Evolutionary conservation across 2,888 invertebrate species (phyloP).

Genomic region (Hemicrepidius hirtus): DNA sequence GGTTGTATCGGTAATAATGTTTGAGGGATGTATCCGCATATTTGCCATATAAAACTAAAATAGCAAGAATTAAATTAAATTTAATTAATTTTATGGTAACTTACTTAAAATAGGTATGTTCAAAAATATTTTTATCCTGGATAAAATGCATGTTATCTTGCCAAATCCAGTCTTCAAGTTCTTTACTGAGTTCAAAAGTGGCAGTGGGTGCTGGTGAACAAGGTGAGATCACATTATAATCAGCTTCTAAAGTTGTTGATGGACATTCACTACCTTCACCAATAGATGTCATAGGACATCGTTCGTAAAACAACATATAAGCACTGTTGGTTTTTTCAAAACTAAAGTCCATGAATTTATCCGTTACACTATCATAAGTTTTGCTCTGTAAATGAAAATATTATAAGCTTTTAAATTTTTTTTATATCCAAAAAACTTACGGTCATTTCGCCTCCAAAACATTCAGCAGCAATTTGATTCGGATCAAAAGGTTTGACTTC

Average conservation of each 20-base stretch:
- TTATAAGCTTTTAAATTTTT: neutral
- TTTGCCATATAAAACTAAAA: constrained; percentile 95
- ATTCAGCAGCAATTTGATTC: constrained; percentile 94
- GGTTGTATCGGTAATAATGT: constrained; percentile 86
- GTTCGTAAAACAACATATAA: constrained; percentile 97
- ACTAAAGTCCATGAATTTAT: constrained; percentile 97
- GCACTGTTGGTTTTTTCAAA: constrained; percentile 98
- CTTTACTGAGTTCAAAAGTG: constrained; percentile 80
- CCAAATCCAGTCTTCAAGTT: constrained; percentile 97
- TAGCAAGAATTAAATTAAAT: too few species aligned
- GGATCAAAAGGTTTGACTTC: constrained; percentile 97
- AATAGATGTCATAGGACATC: constrained; percentile 75
- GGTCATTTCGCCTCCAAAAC: constrained; percentile 98
- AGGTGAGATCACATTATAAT: constrained; percentile 55
- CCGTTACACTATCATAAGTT: constrained; percentile 96
- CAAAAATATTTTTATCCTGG: constrained; percentile 96
- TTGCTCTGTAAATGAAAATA: constrained; percentile 81
- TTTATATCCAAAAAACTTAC: constrained; percentile 71
- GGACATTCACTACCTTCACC: constrained; percentile 64
- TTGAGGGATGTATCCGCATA: constrained; percentile 95
- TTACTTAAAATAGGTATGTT: constrained; percentile 95
- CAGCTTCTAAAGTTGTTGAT: constrained; percentile 64
- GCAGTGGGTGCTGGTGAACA: constrained; percentile 55
- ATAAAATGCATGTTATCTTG: constrained; percentile 97
- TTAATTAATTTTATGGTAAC: constrained; percentile 59